phyloP scores from a whole-genome alignment of 2,888 invertebrate species.

The Ormyrus rosae region DNA sequence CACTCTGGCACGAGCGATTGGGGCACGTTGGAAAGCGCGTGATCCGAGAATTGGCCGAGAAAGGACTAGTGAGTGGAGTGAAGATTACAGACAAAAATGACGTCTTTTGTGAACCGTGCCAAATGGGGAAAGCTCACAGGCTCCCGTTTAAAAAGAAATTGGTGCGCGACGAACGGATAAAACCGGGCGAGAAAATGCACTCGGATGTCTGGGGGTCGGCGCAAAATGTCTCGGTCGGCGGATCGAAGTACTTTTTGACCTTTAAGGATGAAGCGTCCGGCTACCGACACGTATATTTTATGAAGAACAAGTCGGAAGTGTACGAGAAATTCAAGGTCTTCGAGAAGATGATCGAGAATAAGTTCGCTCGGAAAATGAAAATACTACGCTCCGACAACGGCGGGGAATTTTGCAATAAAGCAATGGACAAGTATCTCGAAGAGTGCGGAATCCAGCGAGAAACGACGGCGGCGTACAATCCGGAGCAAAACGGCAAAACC shows the following conservation, averaged over 20 bases:
- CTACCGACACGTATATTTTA: conserved; percentile 56
- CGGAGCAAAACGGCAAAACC: conserved; percentile 64
- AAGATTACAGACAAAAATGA: background rate
- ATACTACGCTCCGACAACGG: background rate
- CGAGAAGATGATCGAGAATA: conserved; percentile 43
- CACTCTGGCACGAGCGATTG: conserved; percentile 58
- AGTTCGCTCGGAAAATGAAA: conserved; percentile 3
- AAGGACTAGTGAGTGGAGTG: background rate
- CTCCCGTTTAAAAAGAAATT: background rate
- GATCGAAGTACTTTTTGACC: conserved; percentile 52
- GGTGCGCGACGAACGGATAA: too few relatives aligned
- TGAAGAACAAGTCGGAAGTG: conserved; percentile 44
- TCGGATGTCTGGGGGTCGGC: background rate
- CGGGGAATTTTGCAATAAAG: background rate
- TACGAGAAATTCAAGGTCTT: conserved; percentile 58
- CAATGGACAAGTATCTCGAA: background rate
- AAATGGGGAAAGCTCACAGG: background rate
- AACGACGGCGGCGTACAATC: conserved; percentile 61
- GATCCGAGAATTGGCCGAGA: background rate
- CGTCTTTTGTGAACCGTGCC: conserved; percentile 4
- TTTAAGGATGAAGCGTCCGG: conserved; percentile 57
- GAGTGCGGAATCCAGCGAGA: conserved; percentile 61
- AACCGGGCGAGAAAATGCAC: background rate
- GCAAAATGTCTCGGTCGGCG: conserved; percentile 47
- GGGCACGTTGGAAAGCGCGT: conserved; percentile 40